These are phyloP conservation scores for Pogonocichla stellata DNA, from an alignment of 2,113 vertebrate species.

Conservation along the genomic window DNA sequence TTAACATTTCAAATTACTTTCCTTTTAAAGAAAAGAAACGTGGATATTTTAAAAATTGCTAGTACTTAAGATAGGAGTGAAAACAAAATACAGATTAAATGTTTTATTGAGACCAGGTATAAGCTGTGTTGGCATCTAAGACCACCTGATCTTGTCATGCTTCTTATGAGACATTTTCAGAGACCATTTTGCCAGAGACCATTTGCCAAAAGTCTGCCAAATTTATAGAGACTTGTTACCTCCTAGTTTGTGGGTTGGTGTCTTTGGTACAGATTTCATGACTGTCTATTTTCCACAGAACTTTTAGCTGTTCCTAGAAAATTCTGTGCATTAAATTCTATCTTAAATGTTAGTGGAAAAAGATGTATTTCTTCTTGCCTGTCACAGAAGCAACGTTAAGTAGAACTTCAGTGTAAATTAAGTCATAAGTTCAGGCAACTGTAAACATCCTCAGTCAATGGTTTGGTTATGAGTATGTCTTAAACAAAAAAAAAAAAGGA, in stretches of 20 bases:
- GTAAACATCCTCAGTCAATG: not conserved
- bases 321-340: not conserved
- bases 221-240: not conserved
- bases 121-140: not conserved
- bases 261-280: not conserved
- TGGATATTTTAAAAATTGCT: not conserved
- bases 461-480: not conserved
- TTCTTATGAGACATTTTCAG: not conserved
- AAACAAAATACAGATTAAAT: not conserved
- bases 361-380: not conserved
- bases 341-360: not conserved
- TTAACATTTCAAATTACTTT: slow-evolving; percentile 8
- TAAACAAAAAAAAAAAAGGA: not conserved
- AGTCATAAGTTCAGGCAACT: not conserved
- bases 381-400: not conserved
- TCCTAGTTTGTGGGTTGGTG: not conserved
- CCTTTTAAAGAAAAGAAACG: not conserved
- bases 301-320: not conserved
- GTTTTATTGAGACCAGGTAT: not conserved
- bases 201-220: not conserved
- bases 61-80: not conserved
- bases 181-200: not conserved
- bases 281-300: not conserved
- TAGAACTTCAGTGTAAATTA: not conserved
- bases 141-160: not conserved